Evolutionary conservation across 1,140 invertebrate species (phyloP).

Genomic region (Caerostris extrusa): DNA sequence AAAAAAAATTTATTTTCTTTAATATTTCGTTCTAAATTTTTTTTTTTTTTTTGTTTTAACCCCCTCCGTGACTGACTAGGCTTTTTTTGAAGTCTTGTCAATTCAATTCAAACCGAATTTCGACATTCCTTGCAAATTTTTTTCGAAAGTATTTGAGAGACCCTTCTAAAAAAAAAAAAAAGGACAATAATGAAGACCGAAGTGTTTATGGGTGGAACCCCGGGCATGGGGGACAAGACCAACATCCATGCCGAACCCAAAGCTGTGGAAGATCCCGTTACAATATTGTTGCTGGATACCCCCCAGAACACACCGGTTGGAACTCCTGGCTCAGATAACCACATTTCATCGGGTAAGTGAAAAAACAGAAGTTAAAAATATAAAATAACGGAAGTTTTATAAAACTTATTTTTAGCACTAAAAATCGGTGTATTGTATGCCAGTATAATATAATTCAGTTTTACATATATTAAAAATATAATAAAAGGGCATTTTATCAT

Average conservation of each 20-base stretch:
- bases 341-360: conserved; percentile 20
- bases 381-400: too few relatives aligned
- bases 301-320: conserved; percentile 68
- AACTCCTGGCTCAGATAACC: conserved; percentile 67
- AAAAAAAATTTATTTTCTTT: too few relatives aligned
- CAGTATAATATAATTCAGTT: too few relatives aligned
- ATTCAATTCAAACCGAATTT: background rate
- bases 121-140: background rate
- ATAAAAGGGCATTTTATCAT: too few relatives aligned
- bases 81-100: background rate
- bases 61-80: background rate
- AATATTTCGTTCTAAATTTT: background rate
- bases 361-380: background rate
- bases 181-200: conserved; percentile 47
- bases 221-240: background rate
- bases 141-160: background rate
- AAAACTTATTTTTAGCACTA: too few relatives aligned
- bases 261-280: conserved; percentile 9
- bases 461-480: too few relatives aligned
- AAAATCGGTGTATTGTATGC: too few relatives aligned
- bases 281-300: conserved; percentile 70
- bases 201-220: conserved; percentile 63
- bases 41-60: background rate
- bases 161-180: background rate
- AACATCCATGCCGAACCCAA: conserved; percentile 32